phyloP scores from a whole-genome alignment of 2,888 invertebrate genomes.

The Orthosia cruda region DNA sequence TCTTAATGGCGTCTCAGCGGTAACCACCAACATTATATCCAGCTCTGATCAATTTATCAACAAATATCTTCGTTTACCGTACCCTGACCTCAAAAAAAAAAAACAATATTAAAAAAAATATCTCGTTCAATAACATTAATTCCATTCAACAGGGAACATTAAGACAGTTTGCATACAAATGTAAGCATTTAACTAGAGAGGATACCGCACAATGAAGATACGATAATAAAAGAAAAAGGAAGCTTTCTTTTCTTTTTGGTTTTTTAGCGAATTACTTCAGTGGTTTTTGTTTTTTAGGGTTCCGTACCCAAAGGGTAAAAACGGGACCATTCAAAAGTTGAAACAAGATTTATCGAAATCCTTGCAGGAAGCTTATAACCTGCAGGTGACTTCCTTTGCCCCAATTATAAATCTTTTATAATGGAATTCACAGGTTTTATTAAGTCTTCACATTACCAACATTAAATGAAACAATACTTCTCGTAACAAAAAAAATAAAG shows the following conservation, averaged over 20 bases:
- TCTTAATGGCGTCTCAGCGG: too few species aligned
- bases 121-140: constrained; percentile 39
- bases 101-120: constrained; percentile 25
- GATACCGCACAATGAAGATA: constrained; percentile 55
- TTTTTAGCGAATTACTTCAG: constrained; percentile 25
- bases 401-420: too few species aligned
- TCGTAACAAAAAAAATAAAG: too few species aligned
- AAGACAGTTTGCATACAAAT: constrained; percentile 64
- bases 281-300: neutral
- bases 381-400: too few species aligned
- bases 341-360: too few species aligned
- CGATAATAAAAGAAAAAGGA: constrained; percentile 34
- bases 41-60: neutral
- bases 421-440: too few species aligned
- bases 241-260: constrained; percentile 22
- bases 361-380: too few species aligned
- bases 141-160: constrained; percentile 35
- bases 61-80: neutral
- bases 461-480: too few species aligned
- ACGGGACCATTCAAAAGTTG: too few species aligned
- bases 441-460: too few species aligned
- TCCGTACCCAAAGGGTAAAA: too few species aligned
- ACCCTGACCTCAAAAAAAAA: constrained; percentile 4
- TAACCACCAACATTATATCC: too few species aligned
- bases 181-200: constrained; percentile 44